phyloP scores from a whole-genome alignment of 2,888 invertebrate species.

The Lottia gigantea region DNA sequence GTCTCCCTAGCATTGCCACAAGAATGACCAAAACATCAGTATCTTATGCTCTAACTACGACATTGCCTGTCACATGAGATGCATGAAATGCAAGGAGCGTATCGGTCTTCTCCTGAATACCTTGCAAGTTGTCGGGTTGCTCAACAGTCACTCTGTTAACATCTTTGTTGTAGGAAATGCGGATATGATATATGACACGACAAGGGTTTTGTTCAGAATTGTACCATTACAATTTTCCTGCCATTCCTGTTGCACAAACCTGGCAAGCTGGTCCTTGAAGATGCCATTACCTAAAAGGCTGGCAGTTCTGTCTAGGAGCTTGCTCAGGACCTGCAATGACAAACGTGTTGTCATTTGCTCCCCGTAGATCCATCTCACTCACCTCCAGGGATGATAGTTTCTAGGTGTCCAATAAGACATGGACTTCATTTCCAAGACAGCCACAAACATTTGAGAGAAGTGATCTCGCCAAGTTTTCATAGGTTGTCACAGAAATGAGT shows the following conservation, averaged over 20 bases:
- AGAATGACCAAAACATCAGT: slow-evolving; percentile 27
- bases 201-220: slow-evolving; percentile 15
- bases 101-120: slow-evolving; percentile 21
- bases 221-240: slow-evolving; percentile 15
- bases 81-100: slow-evolving; percentile 24
- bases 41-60: slow-evolving; percentile 14
- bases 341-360: slow-evolving; percentile 15
- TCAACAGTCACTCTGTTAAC: background rate
- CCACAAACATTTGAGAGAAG: slow-evolving; percentile 15
- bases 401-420: slow-evolving; percentile 23
- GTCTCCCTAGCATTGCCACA: slow-evolving; percentile 16
- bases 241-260: slow-evolving; percentile 21
- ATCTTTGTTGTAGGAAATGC: background rate
- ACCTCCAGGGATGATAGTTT: slow-evolving; percentile 7
- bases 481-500: slow-evolving; percentile 17
- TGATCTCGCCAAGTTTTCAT: slow-evolving; percentile 19
- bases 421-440: slow-evolving; percentile 15
- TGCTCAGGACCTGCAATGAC: slow-evolving; percentile 22
- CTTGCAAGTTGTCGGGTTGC: slow-evolving; percentile 20
- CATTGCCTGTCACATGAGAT: slow-evolving; percentile 9
- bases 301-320: slow-evolving; percentile 8
- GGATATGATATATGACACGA: background rate
- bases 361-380: slow-evolving; percentile 15
- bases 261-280: slow-evolving; percentile 21
- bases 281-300: slow-evolving; percentile 17